Percentiles rank a stretch among this genome's conserved stretches.
Conservation (phyloP, 2,113 vertebrate species). For the Aldabrachelys gigantea region DNA sequence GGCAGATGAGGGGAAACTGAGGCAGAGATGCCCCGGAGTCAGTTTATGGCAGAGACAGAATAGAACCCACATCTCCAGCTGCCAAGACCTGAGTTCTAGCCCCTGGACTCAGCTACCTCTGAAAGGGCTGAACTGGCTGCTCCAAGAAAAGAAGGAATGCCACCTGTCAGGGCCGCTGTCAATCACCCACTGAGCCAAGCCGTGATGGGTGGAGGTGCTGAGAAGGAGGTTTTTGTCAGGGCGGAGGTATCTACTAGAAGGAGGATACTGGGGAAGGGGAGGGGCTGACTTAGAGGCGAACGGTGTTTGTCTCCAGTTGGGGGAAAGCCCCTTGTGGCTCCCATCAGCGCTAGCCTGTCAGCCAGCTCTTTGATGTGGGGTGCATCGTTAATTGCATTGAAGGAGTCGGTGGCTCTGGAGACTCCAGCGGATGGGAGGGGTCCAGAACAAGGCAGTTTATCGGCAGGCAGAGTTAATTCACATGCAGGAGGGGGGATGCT, state of each 20-base stretch:
- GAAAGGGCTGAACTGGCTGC: neutral
- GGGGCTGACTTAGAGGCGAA: neutral
- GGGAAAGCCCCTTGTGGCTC: neutral
- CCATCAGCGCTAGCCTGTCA: neutral
- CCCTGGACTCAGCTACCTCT: neutral
- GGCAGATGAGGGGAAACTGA: neutral
- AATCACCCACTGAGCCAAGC: neutral
- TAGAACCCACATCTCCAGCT: neutral
- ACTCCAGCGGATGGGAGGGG: neutral
- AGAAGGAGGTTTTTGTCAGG: neutral
- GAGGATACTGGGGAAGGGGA: neutral
- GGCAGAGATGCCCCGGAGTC: neutral
- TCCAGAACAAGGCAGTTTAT: constrained; percentile 11
- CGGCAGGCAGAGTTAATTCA: neutral
- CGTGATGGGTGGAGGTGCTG: neutral
- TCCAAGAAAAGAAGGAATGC: neutral
- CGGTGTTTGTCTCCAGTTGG: too few relatives aligned
- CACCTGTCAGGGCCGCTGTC: neutral
- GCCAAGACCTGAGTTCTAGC: neutral
- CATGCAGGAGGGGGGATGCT: neutral
- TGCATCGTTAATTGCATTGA: neutral
- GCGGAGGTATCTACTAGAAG: neutral
- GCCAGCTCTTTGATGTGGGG: neutral
- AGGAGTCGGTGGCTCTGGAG: neutral
- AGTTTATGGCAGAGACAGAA: neutral